Percentiles rank a stretch among this genome's conserved stretches.
Conservation (phyloP, 2,797 vertebrate genomes). For the Thalassophryne amazonica region DNA sequence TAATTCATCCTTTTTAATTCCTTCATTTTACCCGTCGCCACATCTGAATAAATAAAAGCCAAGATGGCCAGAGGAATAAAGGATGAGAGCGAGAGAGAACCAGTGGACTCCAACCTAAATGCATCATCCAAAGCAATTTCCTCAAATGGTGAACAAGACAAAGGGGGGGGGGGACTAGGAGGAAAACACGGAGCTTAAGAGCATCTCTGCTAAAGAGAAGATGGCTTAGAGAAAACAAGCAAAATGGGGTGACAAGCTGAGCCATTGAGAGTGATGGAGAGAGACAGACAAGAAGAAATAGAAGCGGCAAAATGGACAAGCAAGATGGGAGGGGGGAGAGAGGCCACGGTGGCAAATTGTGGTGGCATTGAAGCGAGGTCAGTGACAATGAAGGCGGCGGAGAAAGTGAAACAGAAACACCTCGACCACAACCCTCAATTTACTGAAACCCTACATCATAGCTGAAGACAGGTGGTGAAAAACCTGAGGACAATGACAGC, state of each 20-base stretch:
- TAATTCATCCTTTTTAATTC: slow-evolving; percentile 11
- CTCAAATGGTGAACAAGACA: slow-evolving; percentile 46
- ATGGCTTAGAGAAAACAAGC: slow-evolving; percentile 58
- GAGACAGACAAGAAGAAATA: slow-evolving; percentile 1
- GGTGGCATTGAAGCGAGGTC: not conserved
- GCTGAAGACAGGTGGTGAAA: slow-evolving; percentile 6
- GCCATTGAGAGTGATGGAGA: slow-evolving; percentile 14
- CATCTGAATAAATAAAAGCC: slow-evolving; percentile 67
- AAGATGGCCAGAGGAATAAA: slow-evolving; percentile 39
- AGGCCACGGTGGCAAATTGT: slow-evolving; percentile 16
- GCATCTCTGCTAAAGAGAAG: slow-evolving; percentile 61
- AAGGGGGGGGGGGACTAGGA: slow-evolving; percentile 34
- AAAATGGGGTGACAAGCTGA: slow-evolving; percentile 51
- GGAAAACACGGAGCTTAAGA: slow-evolving; percentile 67
- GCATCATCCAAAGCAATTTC: slow-evolving; percentile 67
- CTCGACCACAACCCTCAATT: not conserved
- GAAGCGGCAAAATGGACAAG: slow-evolving; percentile 38
- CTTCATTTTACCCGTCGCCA: slow-evolving; percentile 4
- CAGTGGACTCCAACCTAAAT: slow-evolving; percentile 75
- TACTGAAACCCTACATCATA: slow-evolving; percentile 3
- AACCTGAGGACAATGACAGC: not conserved
- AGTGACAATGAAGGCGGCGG: not conserved
- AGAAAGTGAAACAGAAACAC: not conserved
- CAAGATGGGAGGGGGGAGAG: slow-evolving; percentile 2
- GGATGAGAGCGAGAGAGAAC: slow-evolving; percentile 27